Conservation (phyloP, 1,140 invertebrate species). For the Bombus consobrinus region DNA sequence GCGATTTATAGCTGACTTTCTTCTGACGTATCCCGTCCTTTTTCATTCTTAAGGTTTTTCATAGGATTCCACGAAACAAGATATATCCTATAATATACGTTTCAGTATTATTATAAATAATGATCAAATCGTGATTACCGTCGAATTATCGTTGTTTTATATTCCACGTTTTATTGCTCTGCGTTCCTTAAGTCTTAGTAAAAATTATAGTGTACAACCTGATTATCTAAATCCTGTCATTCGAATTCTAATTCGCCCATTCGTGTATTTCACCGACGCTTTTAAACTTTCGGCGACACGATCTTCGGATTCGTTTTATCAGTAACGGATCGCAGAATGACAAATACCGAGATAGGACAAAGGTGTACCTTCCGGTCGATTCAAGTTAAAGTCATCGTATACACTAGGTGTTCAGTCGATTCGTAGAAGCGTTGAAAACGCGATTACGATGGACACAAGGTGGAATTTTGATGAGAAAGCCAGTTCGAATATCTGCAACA, state of each 20-base stretch:
- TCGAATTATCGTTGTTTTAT: not conserved
- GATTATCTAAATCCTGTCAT: no score
- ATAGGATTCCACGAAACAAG: not conserved
- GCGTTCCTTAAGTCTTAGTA: no score
- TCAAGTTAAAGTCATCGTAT: conserved; percentile 10
- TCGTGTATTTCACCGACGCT: no score
- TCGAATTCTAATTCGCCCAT: no score
- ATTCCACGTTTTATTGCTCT: no score
- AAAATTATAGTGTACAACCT: no score
- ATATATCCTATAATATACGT: not conserved
- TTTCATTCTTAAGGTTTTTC: conserved; percentile 24
- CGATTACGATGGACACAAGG: conserved; percentile 30
- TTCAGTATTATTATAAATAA: not conserved
- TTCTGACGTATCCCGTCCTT: conserved; percentile 11
- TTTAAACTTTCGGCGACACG: no score
- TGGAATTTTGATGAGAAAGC: conserved; percentile 55
- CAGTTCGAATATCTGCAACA: conserved; percentile 43
- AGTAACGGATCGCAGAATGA: not conserved
- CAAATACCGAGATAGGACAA: not conserved
- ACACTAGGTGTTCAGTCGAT: conserved; percentile 33
- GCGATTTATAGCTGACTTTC: conserved; percentile 30
- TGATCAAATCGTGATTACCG: not conserved
- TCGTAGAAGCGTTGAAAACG: conserved; percentile 34
- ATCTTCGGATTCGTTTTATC: no score
- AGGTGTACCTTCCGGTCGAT: not conserved